Evolutionary conservation across 2,888 invertebrate species (phyloP).

Genomic region (Drosophila mimica): DNA sequence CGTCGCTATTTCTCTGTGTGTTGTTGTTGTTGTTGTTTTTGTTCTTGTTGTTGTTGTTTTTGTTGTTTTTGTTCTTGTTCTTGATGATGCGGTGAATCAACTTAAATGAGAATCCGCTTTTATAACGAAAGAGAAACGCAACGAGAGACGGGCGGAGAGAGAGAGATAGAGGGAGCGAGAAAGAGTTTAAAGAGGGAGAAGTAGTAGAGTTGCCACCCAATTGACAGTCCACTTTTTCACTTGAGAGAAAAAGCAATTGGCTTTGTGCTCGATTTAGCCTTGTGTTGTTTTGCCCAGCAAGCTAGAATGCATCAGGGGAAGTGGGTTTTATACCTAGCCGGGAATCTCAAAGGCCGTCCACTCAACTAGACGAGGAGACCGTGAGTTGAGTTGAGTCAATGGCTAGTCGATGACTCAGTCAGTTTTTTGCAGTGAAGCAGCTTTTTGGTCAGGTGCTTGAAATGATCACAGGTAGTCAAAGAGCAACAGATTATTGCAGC

Average conservation of each 20-base stretch:
- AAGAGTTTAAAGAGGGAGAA: conserved; percentile 4
- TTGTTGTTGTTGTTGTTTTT: conserved; percentile 17
- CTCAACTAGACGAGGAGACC: conserved; percentile 1
- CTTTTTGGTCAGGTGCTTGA: conserved; percentile 11
- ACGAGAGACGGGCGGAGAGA: not conserved
- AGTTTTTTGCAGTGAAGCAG: conserved; percentile 19
- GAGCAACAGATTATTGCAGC: conserved; percentile 19
- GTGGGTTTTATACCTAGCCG: not conserved
- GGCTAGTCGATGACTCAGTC: conserved; percentile 26
- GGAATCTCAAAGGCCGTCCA: conserved; percentile 17
- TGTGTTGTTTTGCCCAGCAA: conserved; percentile 45
- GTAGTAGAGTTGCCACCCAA: not conserved
- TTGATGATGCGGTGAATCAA: conserved; percentile 78
- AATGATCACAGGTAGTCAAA: conserved; percentile 10
- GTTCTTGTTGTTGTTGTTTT: conserved; percentile 16
- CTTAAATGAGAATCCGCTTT: conserved; percentile 81
- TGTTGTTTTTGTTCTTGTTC: conserved; percentile 35
- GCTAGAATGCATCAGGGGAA: conserved; percentile 1
- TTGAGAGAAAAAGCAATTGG: conserved; percentile 63
- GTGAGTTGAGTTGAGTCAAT: conserved; percentile 3
- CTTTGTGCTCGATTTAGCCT: conserved; percentile 70
- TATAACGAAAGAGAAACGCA: conserved; percentile 56
- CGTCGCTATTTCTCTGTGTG: conserved; percentile 14
- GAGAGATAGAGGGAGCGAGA: not conserved
- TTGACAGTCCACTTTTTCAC: conserved; percentile 23